Percentiles rank a stretch among this genome's conserved stretches.
Evolutionary conservation across 2,888 invertebrate species (phyloP).

Genomic region (Dugesia japonica): DNA sequence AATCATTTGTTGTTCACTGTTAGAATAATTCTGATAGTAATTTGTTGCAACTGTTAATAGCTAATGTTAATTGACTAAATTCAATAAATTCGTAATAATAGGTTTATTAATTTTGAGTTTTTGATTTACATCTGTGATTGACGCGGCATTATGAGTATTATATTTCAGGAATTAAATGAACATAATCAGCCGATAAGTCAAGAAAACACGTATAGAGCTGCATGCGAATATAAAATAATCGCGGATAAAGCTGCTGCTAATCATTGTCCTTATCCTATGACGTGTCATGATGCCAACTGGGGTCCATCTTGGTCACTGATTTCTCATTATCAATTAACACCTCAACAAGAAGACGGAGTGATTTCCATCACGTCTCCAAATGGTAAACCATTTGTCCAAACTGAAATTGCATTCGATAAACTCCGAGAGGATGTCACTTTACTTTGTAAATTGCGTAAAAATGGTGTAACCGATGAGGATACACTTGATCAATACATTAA

Average conservation of each 20-base stretch:
- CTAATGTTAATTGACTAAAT: too few species aligned
- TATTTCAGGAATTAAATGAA: slow-evolving; percentile 20
- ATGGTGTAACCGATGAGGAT: slow-evolving; percentile 42
- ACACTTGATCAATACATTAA: slow-evolving; percentile 41
- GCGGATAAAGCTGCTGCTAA: slow-evolving; percentile 42
- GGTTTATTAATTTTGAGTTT: too few species aligned
- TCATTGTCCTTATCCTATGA: slow-evolving; percentile 41
- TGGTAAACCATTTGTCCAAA: slow-evolving; percentile 37
- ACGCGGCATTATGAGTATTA: too few species aligned
- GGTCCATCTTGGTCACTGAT: slow-evolving; percentile 40
- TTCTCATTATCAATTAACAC: slow-evolving; percentile 40
- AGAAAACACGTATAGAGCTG: slow-evolving; percentile 47
- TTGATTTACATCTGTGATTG: too few species aligned
- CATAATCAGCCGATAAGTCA: slow-evolving; percentile 35
- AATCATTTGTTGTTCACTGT: too few species aligned
- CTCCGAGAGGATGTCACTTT: slow-evolving; percentile 60
- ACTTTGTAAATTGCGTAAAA: slow-evolving; percentile 43
- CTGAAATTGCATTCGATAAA: slow-evolving; percentile 46
- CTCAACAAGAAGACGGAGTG: slow-evolving; percentile 41
- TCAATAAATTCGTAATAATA: too few species aligned
- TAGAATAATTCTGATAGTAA: too few species aligned
- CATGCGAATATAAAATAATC: slow-evolving; percentile 47
- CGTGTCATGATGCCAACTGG: slow-evolving; percentile 47
- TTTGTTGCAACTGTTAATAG: too few species aligned
- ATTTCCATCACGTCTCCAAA: slow-evolving; percentile 37